phyloP scores from a whole-genome alignment of 2,797 vertebrate species.

The Rhynchonycteris naso region DNA sequence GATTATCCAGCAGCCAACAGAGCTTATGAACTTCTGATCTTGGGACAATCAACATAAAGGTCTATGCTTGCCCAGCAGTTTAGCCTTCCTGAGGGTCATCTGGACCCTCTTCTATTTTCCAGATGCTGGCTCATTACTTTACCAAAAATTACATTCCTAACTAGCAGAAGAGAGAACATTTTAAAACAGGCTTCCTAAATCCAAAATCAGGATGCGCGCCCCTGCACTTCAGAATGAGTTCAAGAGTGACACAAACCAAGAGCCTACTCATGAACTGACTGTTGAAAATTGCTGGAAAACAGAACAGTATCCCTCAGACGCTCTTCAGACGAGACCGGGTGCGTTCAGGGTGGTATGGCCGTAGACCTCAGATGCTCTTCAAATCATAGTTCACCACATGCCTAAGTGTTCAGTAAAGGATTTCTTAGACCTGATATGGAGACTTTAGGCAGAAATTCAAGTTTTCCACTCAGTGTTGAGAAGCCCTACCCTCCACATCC shows the following conservation, averaged over 20 bases:
- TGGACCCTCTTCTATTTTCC: neutral
- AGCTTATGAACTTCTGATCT: neutral
- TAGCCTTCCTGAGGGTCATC: neutral
- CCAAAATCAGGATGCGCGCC: neutral
- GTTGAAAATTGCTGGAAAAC: neutral
- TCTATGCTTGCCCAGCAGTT: neutral
- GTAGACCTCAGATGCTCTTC: neutral
- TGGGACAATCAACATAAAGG: neutral
- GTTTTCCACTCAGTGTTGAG: neutral
- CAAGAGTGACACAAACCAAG: neutral
- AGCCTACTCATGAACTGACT: neutral
- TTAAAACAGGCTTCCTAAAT: neutral
- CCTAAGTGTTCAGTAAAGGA: neutral
- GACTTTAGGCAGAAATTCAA: neutral
- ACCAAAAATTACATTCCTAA: neutral
- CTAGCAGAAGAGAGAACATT: neutral
- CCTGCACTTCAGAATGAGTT: neutral
- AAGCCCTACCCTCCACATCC: neutral
- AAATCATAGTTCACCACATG: neutral
- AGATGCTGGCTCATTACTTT: neutral
- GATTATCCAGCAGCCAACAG: neutral
- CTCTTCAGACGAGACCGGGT: no score
- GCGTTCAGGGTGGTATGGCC: no score
- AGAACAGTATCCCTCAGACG: neutral
- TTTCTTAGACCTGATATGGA: neutral